Conservation (phyloP, 2,797 vertebrate genomes). For the Eremophila alpestris region DNA sequence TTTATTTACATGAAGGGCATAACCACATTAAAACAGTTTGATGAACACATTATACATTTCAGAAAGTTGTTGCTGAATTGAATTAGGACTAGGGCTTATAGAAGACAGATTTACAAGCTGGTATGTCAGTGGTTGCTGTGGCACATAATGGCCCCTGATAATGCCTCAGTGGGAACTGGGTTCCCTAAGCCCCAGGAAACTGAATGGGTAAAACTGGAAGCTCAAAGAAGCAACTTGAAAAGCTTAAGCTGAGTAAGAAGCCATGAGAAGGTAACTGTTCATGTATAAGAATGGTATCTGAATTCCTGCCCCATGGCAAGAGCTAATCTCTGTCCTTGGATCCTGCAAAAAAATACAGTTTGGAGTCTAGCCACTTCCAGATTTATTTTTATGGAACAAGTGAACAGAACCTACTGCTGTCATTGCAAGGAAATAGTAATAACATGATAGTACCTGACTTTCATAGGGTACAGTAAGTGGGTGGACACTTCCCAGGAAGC, state of each 20-base stretch:
- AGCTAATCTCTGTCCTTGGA: background rate
- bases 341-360: background rate
- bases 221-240: background rate
- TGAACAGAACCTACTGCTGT: background rate
- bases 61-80: background rate
- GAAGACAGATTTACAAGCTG: background rate
- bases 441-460: background rate
- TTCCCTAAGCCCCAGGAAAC: background rate
- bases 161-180: background rate
- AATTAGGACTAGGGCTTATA: background rate
- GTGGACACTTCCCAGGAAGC: background rate
- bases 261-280: background rate
- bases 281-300: background rate
- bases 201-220: background rate
- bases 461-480: background rate
- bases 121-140: background rate
- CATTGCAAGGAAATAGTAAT: background rate
- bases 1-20: constrained; percentile 34
- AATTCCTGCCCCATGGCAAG: background rate
- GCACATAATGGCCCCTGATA: background rate
- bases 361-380: background rate
- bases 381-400: background rate
- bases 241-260: background rate
- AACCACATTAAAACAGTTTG: background rate
- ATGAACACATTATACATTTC: background rate